These are phyloP conservation scores for Calliphora vicina DNA, from an alignment of 1,140 invertebrate genomes.

Conservation along the genomic window DNA sequence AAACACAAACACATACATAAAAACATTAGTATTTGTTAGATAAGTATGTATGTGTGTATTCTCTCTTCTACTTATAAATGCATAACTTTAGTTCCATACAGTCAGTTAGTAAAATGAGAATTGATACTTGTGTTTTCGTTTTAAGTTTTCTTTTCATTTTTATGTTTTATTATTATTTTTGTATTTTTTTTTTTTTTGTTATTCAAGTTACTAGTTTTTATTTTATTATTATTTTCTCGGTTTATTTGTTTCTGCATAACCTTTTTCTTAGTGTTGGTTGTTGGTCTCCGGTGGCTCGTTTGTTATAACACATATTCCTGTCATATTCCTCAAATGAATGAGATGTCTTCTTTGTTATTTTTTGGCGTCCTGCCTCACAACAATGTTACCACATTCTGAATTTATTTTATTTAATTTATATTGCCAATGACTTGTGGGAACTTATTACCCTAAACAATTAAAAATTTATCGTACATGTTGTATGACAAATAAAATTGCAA, in stretches of 20 bases:
- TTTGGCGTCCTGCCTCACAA: background rate
- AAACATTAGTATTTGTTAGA: background rate
- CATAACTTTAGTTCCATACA: background rate
- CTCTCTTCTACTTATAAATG: background rate
- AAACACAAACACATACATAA: background rate
- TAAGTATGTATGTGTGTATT: background rate
- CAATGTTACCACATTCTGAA: background rate
- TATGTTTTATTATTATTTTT: no score
- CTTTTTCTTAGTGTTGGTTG: background rate
- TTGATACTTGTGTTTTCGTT: background rate
- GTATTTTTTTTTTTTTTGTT: background rate
- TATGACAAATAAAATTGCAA: no score
- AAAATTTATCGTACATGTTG: no score
- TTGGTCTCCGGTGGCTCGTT: background rate
- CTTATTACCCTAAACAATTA: background rate
- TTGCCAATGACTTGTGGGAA: background rate
- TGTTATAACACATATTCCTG: background rate
- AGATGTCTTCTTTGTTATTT: background rate
- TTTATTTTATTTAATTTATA: background rate
- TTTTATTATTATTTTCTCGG: background rate
- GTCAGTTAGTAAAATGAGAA: background rate
- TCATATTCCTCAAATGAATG: constrained; percentile 3
- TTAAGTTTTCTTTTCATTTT: background rate
- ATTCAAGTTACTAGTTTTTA: background rate
- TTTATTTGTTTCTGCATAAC: background rate